phyloP scores from a whole-genome alignment of 1,140 invertebrate genomes.

The Hydropsyche tenuis region DNA sequence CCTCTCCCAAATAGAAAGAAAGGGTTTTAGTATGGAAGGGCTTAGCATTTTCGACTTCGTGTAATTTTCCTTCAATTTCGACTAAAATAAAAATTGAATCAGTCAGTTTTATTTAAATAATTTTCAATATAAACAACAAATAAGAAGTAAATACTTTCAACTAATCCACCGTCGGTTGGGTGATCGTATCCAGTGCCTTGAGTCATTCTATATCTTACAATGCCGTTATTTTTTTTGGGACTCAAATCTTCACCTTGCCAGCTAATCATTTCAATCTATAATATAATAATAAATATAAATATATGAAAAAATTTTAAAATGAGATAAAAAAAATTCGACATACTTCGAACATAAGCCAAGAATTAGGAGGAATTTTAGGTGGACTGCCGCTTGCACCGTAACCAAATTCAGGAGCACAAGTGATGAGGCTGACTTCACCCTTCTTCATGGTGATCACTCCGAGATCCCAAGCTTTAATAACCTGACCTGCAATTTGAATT shows the following conservation, averaged over 20 bases:
- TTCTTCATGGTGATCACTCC: slow-evolving; percentile 94
- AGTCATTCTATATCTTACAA: slow-evolving; percentile 74
- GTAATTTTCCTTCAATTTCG: slow-evolving; percentile 74
- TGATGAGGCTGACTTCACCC: slow-evolving; percentile 85
- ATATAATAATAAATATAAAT: slow-evolving; percentile 38
- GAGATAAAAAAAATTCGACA: slow-evolving; percentile 49
- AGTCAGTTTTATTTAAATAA: slow-evolving; percentile 59
- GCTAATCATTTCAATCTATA: slow-evolving; percentile 81
- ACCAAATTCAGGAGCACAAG: slow-evolving; percentile 88
- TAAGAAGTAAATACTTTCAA: slow-evolving; percentile 52
- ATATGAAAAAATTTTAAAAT: slow-evolving; percentile 3
- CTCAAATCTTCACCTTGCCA: slow-evolving; percentile 90
- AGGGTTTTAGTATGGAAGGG: slow-evolving; percentile 69
- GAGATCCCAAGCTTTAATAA: slow-evolving; percentile 96
- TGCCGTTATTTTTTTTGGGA: slow-evolving; percentile 80
- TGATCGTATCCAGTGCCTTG: slow-evolving; percentile 71
- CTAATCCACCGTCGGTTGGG: slow-evolving; percentile 81
- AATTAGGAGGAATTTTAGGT: slow-evolving; percentile 88
- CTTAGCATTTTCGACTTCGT: slow-evolving; percentile 51
- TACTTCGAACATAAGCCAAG: slow-evolving; percentile 93
- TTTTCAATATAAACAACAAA: slow-evolving; percentile 12
- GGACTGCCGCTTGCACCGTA: slow-evolving; percentile 86
- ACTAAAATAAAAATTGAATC: slow-evolving; percentile 63
- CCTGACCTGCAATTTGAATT: slow-evolving; percentile 60
- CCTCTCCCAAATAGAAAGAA: slow-evolving; percentile 88